Evolutionary conservation across 2,797 vertebrate species (phyloP).

Genomic region (Paedocypris micromegethes): DNA sequence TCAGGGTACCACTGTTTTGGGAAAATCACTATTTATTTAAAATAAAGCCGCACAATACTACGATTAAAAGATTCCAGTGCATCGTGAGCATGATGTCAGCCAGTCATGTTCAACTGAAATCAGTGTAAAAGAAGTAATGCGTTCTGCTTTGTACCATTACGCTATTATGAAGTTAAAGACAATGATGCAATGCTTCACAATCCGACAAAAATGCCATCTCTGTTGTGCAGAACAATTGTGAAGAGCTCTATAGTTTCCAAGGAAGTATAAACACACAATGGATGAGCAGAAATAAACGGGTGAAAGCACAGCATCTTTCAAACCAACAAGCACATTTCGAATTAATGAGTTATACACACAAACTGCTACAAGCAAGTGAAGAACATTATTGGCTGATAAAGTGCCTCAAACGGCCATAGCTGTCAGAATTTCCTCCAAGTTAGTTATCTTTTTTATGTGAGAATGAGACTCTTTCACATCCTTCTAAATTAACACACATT

Average conservation of each 20-base stretch:
- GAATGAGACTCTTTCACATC: constrained; percentile 18
- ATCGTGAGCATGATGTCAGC: not conserved
- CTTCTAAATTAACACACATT: constrained; percentile 6
- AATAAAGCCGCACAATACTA: too few relatives aligned
- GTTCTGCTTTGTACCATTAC: constrained; percentile 4
- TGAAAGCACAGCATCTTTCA: constrained; percentile 4
- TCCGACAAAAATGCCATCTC: constrained; percentile 11
- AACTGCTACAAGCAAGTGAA: constrained; percentile 10
- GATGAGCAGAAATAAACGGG: constrained; percentile 23
- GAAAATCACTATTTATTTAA: too few relatives aligned
- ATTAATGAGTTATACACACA: constrained; percentile 26
- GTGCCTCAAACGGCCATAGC: not conserved
- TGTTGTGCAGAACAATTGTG: not conserved
- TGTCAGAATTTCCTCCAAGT: not conserved
- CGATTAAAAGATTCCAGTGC: too few relatives aligned
- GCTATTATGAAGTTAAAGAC: constrained; percentile 16
- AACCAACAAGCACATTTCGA: constrained; percentile 9
- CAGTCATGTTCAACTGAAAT: not conserved
- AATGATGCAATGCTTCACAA: constrained; percentile 21
- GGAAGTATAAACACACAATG: constrained; percentile 2
- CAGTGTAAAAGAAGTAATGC: not conserved
- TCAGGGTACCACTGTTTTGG: too few relatives aligned
- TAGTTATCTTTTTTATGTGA: constrained; percentile 26
- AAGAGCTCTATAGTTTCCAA: constrained; percentile 2
- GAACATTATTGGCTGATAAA: constrained; percentile 8